Evolutionary conservation across 1,140 invertebrate genomes (phyloP), one percentile per base, ranked within the genome.

Genomic region (Drosophila mojavensis): DNA sequence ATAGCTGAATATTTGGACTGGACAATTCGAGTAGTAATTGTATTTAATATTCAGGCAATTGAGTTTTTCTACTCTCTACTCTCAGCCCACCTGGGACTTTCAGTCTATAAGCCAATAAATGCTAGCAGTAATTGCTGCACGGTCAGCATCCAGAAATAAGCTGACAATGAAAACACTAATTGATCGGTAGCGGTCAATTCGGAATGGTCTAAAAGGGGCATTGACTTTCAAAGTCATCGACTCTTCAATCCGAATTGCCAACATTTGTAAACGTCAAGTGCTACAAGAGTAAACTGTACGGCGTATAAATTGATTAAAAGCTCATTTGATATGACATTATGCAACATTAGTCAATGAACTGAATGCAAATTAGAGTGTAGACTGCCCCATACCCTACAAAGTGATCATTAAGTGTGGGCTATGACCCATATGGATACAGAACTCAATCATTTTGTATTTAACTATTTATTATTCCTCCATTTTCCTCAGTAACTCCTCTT

Each of bases 61-160:
- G 71, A 11, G 2, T 7, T 20, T 15, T 17, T 15, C 43, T 24
- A 24, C 20, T 24, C 20, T 15, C 68, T 28, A 6, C 26, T 24
- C 41, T 0, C 61, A 20, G n/a, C 17, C 51, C 26, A 26, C 33
- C 54, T 55, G 51, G 59, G 61, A 83, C 73, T 67, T 75, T 81
- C 69, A 81, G 5, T 2, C 86, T 72, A 78, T 69, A 86, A 81
- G 70, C 70, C 78, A 81, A 86, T 78, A 86, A 76, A 82, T 77
- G 75, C 70, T 75, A 74, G 30, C 24, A 73, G 54, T 28, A 68
- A 60, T 50, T 58, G 65, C 47, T 58, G 39, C 30, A 58, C 47
- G 20, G 51, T 47, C 24, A 60, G 45, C 53, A 58, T 59, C 61
- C 72, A 69, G 68, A 78, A 85, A 81, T 72, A 76, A 48, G 79